Conservation (phyloP, 2,888 invertebrate species). For the Cryptophagus acutangulus region DNA sequence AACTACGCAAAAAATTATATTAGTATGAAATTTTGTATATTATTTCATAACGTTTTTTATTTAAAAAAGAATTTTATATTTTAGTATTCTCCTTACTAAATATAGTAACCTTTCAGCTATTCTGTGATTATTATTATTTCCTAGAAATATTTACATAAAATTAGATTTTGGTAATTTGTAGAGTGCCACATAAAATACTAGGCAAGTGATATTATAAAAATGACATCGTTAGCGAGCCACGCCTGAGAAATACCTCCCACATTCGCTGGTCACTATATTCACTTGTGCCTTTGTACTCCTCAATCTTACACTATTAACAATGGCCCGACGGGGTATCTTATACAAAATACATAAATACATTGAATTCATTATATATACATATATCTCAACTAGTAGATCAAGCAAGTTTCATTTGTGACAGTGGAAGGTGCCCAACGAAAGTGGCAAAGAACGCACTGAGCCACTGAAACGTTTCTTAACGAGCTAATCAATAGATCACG, state of each 20-base stretch:
- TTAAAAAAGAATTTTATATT: too few relatives aligned
- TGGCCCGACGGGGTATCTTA: conserved; percentile 48
- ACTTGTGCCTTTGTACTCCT: conserved; percentile 45
- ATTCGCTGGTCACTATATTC: conserved; percentile 42
- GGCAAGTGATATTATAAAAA: too few relatives aligned
- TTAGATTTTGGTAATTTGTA: too few relatives aligned
- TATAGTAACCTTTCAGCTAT: too few relatives aligned
- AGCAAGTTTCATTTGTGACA: background rate
- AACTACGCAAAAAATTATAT: too few relatives aligned
- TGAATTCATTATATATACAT: conserved; percentile 50
- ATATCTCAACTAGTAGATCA: conserved; percentile 42
- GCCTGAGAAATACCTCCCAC: conserved; percentile 45
- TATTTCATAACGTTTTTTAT: too few relatives aligned
- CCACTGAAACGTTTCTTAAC: conserved; percentile 46
- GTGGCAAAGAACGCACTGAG: conserved; percentile 30
- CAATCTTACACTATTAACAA: conserved; percentile 49
- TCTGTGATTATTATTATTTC: too few relatives aligned
- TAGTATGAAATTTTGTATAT: too few relatives aligned
- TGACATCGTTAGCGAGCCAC: conserved; percentile 42
- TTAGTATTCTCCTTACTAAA: too few relatives aligned
- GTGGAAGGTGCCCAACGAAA: background rate
- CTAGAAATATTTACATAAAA: too few relatives aligned
- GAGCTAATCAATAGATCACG: conserved; percentile 52
- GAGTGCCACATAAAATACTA: too few relatives aligned
- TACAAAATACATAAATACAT: conserved; percentile 51